Percentiles rank a stretch among this genome's conserved stretches.
Evolutionary conservation across 1,140 invertebrate genomes (phyloP).

Genomic region (Bombus turneri): DNA sequence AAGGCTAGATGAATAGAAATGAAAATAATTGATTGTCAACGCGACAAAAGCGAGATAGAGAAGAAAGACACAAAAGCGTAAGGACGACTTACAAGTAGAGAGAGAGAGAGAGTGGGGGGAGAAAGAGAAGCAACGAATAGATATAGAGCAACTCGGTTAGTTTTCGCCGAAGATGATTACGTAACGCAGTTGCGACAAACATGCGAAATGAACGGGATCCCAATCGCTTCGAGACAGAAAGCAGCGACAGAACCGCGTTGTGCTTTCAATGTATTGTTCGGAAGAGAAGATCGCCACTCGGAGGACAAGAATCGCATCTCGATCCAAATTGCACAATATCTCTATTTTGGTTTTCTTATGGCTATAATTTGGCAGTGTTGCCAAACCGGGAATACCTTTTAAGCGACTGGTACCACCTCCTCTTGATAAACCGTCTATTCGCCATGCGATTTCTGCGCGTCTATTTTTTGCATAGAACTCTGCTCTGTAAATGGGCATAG

Average conservation of each 20-base stretch:
- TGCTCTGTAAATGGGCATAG: background rate
- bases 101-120: too few species aligned
- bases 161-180: slow-evolving; percentile 34
- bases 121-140: background rate
- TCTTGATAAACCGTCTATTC: slow-evolving; percentile 8
- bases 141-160: slow-evolving; percentile 15
- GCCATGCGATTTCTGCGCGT: background rate
- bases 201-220: background rate
- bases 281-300: slow-evolving; percentile 17
- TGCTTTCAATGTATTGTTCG: background rate
- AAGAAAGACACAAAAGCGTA: background rate
- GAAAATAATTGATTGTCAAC: too few species aligned
- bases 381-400: slow-evolving; percentile 66
- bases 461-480: background rate
- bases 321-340: slow-evolving; percentile 65
- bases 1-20: too few species aligned
- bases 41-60: background rate
- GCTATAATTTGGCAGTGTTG: slow-evolving; percentile 68
- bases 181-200: slow-evolving; percentile 30
- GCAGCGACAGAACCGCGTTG: background rate
- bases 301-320: slow-evolving; percentile 26
- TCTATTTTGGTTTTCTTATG: slow-evolving; percentile 69
- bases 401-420: background rate
- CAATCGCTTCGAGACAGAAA: background rate
- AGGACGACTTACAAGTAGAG: background rate